Conservation (phyloP, 2,888 invertebrate genomes). For the Serrognathus titanus region DNA sequence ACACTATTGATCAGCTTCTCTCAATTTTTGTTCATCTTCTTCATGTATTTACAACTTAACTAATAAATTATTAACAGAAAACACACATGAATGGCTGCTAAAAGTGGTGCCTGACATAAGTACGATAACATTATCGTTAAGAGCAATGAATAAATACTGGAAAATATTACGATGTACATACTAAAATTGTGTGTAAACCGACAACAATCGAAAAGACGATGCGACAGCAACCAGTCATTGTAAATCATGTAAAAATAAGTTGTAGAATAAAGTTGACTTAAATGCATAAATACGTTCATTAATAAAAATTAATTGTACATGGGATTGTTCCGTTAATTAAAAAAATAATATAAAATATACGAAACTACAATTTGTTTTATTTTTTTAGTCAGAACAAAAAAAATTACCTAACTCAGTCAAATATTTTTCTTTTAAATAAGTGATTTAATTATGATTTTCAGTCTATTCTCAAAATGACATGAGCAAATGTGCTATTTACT, state of each 20-base stretch:
- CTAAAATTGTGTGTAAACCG: conserved; percentile 4
- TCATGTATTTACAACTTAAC: conserved; percentile 20
- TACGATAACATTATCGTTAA: conserved; percentile 12
- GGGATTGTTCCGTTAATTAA: conserved; percentile 1
- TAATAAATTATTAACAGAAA: conserved; percentile 20
- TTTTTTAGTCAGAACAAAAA: conserved; percentile 18
- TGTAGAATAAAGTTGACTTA: background rate
- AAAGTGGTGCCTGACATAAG: conserved; percentile 14
- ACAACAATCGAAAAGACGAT: background rate
- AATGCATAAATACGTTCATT: background rate
- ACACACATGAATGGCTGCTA: conserved; percentile 26
- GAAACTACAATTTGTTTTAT: background rate
- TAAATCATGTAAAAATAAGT: background rate
- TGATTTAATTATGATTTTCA: conserved; percentile 36
- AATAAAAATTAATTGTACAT: background rate
- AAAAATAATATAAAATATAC: conserved; percentile 7
- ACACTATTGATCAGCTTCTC: conserved; percentile 20
- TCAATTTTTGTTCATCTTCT: conserved; percentile 17
- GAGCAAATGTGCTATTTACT: conserved; percentile 21
- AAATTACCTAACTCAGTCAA: conserved; percentile 38
- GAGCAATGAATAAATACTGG: conserved; percentile 22
- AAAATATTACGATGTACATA: conserved; percentile 12
- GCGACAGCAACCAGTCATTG: conserved; percentile 12
- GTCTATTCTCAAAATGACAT: conserved; percentile 38
- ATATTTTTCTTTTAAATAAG: conserved; percentile 32